Evolutionary conservation across 2,113 vertebrate genomes (phyloP), one percentile per base, ranked within the genome.

Genomic region (Burhinus oedicnemus): DNA sequence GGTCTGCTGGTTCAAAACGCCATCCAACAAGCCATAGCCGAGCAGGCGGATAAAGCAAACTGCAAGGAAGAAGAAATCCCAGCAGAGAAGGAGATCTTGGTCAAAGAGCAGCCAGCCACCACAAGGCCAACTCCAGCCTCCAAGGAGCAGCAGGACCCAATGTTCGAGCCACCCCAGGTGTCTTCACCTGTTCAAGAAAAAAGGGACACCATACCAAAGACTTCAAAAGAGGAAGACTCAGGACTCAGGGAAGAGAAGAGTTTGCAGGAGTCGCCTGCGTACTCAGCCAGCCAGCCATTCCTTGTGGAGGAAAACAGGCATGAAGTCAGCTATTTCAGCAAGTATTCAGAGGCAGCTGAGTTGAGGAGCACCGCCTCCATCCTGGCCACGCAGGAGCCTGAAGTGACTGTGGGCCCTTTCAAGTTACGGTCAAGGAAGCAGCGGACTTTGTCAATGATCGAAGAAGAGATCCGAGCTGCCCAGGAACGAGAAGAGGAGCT

Each of bases 401-500:
- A 99, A 80, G 98, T 98, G 76, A 98, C 97, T 1, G 95, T 99
- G 2, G 99, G 99, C 6, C 99, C 99, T 11, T 99, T 99, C 98
- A 99, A 98, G 96, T 97, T 99, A 89, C 98, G 99, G 82, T 99
- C 99, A 1, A 99, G 99, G 96, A 99, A 99, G 97, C 99, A 99
- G 97, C 97, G 98, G 91, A 99, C 99, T 83, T 97, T 99, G 94
- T 99, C 99, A 2, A 99, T 99, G 99, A 99, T 99, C 4, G 99
- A 99, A 90, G 99, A 99, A 96, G 99, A 99, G 98, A 99, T 99
- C 97, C 98, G 99, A 84, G 99, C 99, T 9, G 99, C 99, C 78
- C 99, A 99, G 97, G 98, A 99, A 64, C 98, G 99, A n/a, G 99
- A 99, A 88, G 99, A 99, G 83, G 99, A 99, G 95, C 97, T 99